Evolutionary conservation across 1,140 invertebrate genomes (phyloP), one percentile per base, ranked within the genome.

Genomic region (Platyura marginata): DNA sequence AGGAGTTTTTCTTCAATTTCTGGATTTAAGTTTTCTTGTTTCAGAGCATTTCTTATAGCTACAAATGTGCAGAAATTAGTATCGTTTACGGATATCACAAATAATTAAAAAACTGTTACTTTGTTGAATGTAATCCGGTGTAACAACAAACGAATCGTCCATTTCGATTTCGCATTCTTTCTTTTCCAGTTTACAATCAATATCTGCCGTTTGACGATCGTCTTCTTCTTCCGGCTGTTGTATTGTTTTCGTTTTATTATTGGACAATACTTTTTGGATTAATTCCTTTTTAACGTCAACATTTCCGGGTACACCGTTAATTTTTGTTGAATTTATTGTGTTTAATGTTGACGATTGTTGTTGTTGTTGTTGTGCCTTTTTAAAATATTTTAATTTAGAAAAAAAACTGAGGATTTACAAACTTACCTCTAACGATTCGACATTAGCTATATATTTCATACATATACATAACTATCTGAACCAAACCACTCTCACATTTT

Each of bases 1-100:
- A 92, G 64, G 18, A 94, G 57, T 56, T 93, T 93, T 48, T 92
- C 88, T 59, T 93, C 87, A 38, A 93, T 87, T 61, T 93, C 89
- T 2, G 89, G 88, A 59, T 88, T 86, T 11, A 92, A 64, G 58
- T 90, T 89, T 53, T 85, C 81, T 58, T 83, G 79, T 56, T 83
- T 84, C 29, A 89, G 59, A 6, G 81, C 82, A 58, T 77, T 83
- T 62, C 81, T 81, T 43, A 86, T 84, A 2, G 81, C 81, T 86
- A 56, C 8, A n/a, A n/a, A n/a, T n/a, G n/a, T n/a, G n/a, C n/a
- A n/a, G n/a, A n/a, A n/a, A 15, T 37, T 19, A 15, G 13, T 3
- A 16, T 13, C 18, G 18, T 10, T 9, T 16, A 19, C n/a, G 13
- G 13, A 29, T 29, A 29, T 37, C 15, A 21, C 5, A 39, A 22